phyloP scores from a whole-genome alignment of 2,113 vertebrate species.

The Nicator chloris region DNA sequence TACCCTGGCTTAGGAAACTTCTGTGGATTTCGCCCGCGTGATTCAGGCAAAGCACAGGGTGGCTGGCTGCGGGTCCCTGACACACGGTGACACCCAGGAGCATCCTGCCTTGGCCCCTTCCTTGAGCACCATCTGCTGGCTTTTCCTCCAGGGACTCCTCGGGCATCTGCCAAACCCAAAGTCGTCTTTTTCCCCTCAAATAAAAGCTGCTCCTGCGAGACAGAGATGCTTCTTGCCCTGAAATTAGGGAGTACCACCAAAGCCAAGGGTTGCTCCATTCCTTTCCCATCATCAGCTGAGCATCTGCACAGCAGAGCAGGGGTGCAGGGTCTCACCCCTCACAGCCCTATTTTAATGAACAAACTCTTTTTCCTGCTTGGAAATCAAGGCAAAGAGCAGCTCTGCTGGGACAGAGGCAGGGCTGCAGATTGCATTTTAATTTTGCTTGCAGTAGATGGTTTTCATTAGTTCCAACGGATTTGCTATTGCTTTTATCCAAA shows the following conservation, averaged over 20 bases:
- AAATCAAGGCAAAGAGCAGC: background rate
- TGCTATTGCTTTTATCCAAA: background rate
- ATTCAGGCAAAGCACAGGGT: background rate
- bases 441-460: background rate
- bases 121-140: constrained; percentile 50
- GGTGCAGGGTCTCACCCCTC: accelerated
- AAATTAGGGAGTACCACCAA: background rate
- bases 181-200: background rate
- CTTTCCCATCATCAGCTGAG: background rate
- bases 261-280: accelerated
- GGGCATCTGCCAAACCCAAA: background rate
- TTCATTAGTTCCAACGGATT: background rate
- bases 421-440: background rate
- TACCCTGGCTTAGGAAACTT: background rate
- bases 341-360: background rate
- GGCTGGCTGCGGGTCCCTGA: accelerated
- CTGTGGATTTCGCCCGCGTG: background rate
- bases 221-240: background rate
- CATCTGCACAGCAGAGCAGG: accelerated
- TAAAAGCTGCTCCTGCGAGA: background rate
- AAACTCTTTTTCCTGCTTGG: background rate
- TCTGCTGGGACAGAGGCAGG: background rate
- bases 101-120: background rate
- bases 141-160: background rate
- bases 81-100: background rate